Evolutionary conservation across 1,140 invertebrate genomes (phyloP).

Genomic region (Drosophila sulfurigaster): DNA sequence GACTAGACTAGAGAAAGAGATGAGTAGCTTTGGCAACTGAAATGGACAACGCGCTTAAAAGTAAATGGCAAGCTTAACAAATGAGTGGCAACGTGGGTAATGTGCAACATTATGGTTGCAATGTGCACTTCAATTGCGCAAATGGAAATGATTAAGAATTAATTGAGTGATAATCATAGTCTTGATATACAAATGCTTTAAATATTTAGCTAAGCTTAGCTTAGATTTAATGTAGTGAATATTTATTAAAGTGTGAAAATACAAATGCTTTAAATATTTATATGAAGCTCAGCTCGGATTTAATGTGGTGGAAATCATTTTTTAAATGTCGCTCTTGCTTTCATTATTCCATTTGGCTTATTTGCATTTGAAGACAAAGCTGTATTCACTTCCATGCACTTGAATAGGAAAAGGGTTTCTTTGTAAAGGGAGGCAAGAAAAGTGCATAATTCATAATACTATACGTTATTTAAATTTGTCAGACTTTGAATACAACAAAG

Average conservation of each 20-base stretch:
- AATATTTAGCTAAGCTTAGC: background rate
- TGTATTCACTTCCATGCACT: no score
- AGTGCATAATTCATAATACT: no score
- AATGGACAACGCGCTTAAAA: constrained; percentile 64
- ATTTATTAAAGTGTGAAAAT: background rate
- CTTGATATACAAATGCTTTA: background rate
- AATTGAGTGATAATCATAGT: constrained; percentile 10
- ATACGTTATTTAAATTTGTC: no score
- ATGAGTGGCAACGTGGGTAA: constrained; percentile 25
- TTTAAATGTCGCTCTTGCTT: no score
- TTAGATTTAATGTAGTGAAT: background rate
- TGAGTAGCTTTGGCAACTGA: constrained; percentile 42
- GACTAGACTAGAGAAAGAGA: constrained; percentile 3
- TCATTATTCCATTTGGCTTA: no score
- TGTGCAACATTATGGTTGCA: constrained; percentile 3
- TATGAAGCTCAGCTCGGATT: background rate
- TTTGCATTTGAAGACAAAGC: no score
- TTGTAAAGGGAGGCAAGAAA: no score
- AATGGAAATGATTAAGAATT: constrained; percentile 14
- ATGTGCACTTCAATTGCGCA: constrained; percentile 32
- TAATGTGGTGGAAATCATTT: no score
- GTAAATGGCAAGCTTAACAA: constrained; percentile 61
- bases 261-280: background rate
- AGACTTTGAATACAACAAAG: no score
- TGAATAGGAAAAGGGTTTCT: no score